Evolutionary conservation across 2,113 vertebrate species (phyloP).

Genomic region (Saccopteryx leptura): DNA sequence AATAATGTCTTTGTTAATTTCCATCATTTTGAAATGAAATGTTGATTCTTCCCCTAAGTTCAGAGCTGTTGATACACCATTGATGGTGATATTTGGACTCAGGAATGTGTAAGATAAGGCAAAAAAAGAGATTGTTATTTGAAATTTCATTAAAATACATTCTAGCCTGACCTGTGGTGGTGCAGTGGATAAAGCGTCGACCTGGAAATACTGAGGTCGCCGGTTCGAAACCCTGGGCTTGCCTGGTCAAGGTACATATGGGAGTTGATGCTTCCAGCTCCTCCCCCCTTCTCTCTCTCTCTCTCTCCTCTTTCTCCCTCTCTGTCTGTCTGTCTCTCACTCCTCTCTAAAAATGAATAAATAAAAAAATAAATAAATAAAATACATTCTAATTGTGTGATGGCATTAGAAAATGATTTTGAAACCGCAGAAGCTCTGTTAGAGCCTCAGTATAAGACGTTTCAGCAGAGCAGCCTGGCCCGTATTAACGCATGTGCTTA

Average conservation of each 20-base stretch:
- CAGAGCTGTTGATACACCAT: background rate
- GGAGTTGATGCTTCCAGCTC: no score
- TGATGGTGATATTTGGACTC: background rate
- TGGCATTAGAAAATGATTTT: background rate
- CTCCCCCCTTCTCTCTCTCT: no score
- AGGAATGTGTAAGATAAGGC: background rate
- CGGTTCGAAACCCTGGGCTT: no score
- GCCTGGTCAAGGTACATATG: no score
- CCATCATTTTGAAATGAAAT: constrained; percentile 34
- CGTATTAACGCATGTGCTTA: background rate
- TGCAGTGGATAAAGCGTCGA: no score
- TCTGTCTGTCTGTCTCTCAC: no score
- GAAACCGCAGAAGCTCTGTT: background rate
- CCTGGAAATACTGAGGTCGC: no score
- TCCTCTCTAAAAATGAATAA: no score
- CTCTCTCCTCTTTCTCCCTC: no score
- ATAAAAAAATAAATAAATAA: no score
- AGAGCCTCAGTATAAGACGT: background rate
- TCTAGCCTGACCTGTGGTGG: no score
- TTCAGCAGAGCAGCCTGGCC: background rate
- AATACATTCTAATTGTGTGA: background rate
- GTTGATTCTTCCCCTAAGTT: constrained; percentile 30
- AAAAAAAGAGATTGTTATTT: background rate
- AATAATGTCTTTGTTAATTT: constrained; percentile 64
- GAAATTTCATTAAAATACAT: background rate